A percentile compares a stretch with the other conserved stretches of the same genome.
phyloP scores from a whole-genome alignment of 2,797 vertebrate genomes.

The Poliocrania exsul region DNA sequence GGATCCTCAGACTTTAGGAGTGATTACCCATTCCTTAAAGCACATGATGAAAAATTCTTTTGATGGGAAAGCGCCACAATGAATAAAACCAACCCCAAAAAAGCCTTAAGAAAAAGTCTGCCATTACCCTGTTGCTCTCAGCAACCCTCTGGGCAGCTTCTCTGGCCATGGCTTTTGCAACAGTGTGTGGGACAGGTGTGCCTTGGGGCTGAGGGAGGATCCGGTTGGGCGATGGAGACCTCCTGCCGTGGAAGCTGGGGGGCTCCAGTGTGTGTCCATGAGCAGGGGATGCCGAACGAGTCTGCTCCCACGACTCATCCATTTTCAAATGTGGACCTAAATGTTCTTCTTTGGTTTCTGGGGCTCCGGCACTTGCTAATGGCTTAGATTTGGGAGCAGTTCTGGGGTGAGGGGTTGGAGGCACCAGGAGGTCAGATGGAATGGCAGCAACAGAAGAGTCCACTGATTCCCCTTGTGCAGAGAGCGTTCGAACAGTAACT shows the following conservation, averaged over 20 bases:
- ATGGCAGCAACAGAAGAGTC: conserved; percentile 87
- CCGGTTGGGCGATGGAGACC: conserved; percentile 93
- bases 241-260: conserved; percentile 80
- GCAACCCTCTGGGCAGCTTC: conserved; percentile 93
- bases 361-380: conserved; percentile 90
- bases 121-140: conserved; percentile 87
- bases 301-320: conserved; percentile 88
- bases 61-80: fast-evolving
- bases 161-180: conserved; percentile 96
- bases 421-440: conserved; percentile 89
- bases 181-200: conserved; percentile 87
- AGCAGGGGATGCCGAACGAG: conserved; percentile 74
- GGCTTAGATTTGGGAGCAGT: conserved; percentile 87
- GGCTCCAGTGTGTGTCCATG: conserved; percentile 87
- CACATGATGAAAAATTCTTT: fast-evolving
- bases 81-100: not conserved
- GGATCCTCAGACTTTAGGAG: not conserved
- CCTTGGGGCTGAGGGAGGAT: conserved; percentile 97
- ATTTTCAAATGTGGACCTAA: conserved; percentile 75
- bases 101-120: not conserved
- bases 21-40: not conserved
- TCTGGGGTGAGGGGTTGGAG: conserved; percentile 82
- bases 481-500: conserved; percentile 92
- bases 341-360: conserved; percentile 95
- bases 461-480: conserved; percentile 92